Percentiles rank a stretch among this genome's conserved stretches.
These are phyloP conservation scores for Neodiprion lecontei DNA, from an alignment of 1,140 invertebrate species.

Conservation along the genomic window DNA sequence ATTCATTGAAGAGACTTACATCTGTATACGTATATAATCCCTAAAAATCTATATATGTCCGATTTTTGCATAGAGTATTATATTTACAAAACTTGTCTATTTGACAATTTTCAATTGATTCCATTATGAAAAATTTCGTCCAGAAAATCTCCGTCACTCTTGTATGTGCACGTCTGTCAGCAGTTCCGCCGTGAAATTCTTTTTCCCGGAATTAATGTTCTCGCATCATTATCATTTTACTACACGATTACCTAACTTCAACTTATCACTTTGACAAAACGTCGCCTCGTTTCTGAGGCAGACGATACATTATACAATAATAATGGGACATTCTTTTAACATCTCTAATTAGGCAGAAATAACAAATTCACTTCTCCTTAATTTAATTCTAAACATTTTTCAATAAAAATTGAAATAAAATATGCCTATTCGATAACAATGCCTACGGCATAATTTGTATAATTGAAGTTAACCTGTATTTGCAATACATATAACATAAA, in stretches of 20 bases:
- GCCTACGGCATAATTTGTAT: neutral
- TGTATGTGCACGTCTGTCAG: neutral
- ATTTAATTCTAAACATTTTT: neutral
- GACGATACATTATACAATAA: neutral
- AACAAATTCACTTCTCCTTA: neutral
- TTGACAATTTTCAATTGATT: no score
- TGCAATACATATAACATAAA: neutral
- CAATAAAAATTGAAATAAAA: neutral
- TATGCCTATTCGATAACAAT: neutral
- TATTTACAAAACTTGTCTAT: conserved; percentile 44
- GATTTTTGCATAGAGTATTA: conserved; percentile 26
- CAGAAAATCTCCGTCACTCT: neutral
- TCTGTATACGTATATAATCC: neutral
- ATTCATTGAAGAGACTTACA: conserved; percentile 3
- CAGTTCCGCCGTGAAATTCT: neutral
- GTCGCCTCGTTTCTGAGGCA: neutral
- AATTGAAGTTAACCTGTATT: neutral
- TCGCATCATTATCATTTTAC: neutral
- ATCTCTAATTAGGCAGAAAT: neutral
- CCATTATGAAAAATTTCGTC: no score
- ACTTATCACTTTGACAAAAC: neutral
- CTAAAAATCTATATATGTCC: conserved; percentile 31
- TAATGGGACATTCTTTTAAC: neutral
- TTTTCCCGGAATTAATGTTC: neutral
- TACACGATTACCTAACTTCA: neutral